Evolutionary conservation across 2,888 invertebrate genomes (phyloP).

Genomic region (Myopa tessellatipennis): DNA sequence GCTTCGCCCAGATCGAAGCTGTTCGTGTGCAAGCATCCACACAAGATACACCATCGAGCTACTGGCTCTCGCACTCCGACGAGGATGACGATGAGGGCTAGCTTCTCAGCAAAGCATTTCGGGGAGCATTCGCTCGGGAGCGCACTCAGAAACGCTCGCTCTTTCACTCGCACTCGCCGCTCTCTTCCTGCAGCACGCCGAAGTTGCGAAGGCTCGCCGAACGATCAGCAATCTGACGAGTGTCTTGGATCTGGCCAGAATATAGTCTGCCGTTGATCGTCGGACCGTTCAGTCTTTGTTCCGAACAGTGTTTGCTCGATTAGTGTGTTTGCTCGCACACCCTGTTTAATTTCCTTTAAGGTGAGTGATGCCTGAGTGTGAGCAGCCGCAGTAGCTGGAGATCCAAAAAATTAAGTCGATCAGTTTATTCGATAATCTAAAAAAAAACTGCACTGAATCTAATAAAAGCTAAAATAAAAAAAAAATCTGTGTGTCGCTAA

Average conservation of each 20-base stretch:
- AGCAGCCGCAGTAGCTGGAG: slow-evolving; percentile 44
- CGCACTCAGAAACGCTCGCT: background rate
- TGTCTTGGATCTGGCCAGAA: slow-evolving; percentile 54
- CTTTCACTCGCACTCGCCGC: slow-evolving; percentile 2
- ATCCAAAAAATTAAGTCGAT: background rate
- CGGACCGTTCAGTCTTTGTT: slow-evolving; percentile 69
- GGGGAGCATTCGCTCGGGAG: background rate
- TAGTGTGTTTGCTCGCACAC: slow-evolving; percentile 67
- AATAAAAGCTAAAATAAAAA: slow-evolving; percentile 20
- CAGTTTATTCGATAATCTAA: too few species aligned
- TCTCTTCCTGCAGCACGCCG: slow-evolving; percentile 18
- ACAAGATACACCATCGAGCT: background rate
- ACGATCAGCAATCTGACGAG: slow-evolving; percentile 60
- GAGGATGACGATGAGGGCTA: too few species aligned
- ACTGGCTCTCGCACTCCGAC: background rate
- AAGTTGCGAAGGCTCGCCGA: slow-evolving; percentile 39
- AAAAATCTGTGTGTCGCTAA: background rate
- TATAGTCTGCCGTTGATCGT: slow-evolving; percentile 70
- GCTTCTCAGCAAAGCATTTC: background rate
- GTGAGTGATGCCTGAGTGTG: slow-evolving; percentile 62
- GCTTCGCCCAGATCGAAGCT: slow-evolving; percentile 64
- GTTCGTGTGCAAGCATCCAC: slow-evolving; percentile 10
- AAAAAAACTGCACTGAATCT: slow-evolving; percentile 12
- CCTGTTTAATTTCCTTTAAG: slow-evolving; percentile 68
- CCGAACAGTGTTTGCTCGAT: slow-evolving; percentile 66